Base-by-base conservation (phyloP, 2,797 vertebrate species). In the Mus minutoides region DNA sequence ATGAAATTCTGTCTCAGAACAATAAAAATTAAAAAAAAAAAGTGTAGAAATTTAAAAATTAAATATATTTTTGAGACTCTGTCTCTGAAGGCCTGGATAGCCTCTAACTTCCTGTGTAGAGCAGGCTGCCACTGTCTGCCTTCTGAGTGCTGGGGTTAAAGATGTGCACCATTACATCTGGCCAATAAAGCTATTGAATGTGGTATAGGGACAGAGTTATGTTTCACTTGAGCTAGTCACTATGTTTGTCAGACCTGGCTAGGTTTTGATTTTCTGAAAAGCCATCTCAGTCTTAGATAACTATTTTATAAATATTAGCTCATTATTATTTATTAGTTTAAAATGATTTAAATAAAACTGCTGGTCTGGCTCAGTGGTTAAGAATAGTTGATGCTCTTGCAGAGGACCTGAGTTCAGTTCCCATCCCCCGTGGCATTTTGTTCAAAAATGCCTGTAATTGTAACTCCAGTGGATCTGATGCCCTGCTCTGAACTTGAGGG, bases 291-390 rank as follows among this genome's bases (percentile, higher is more conserved):
- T 4, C n/a, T 93, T 87, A 84, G 37, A 54, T 86, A 80, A 54
- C 91, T 96, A 76, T 88, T 97, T 92, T 91, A 49, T 88, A 83
- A 75, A 95, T 93, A 56, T 88, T 10, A 78, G 8, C 17, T 76
- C 16, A 69, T 87, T 29, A 71, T 37, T 78, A 58, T 60, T 82
- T 60, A 60, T 60, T 60, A 60, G 56, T 60, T 82, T 40, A 58
- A 40, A 80, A 83, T 62, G 40, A 83, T 43, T 83, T 84, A 84
- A 84, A 11, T 46, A 31, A 46, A 62, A 43, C 26, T 62, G 40
- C 9, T 37, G 31, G 21, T 46, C 17, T 84, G 37, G 58, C 9
- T 62, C 56, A 43, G 58, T 84, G 37, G 56, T 84, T 62, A 82
- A 60, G 54, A 17, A 29, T 40, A 46, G 58, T 46, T 84, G 58